phyloP scores from a whole-genome alignment of 23 tunicate genomes.

The Trididemnum nubilum region DNA sequence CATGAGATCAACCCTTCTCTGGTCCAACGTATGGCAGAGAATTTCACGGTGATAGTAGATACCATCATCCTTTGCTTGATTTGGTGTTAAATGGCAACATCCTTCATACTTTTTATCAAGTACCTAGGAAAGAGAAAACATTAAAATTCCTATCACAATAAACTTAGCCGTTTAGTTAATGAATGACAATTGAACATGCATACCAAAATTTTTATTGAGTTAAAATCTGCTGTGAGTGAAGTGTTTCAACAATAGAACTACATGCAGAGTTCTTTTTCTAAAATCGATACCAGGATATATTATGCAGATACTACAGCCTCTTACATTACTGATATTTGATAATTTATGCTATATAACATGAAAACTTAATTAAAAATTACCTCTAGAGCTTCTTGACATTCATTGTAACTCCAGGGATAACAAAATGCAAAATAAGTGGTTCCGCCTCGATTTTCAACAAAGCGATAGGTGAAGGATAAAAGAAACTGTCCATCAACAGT shows the following conservation, averaged over 20 bases:
- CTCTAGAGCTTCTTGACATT: conserved; percentile 72
- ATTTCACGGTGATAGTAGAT: conserved; percentile 93
- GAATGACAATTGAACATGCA: no score
- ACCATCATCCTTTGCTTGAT: conserved; percentile 47
- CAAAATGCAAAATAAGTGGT: conserved; percentile 93
- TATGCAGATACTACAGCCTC: no score
- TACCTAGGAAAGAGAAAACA: conserved; percentile 17
- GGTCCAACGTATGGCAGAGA: conserved; percentile 61
- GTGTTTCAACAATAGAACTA: no score
- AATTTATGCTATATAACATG: no score
- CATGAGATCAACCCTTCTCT: conserved; percentile 76
- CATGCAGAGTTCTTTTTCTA: no score
- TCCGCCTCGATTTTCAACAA: conserved; percentile 80
- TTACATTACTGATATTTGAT: no score
- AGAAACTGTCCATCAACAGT: conserved; percentile 86
- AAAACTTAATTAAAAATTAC: no score
- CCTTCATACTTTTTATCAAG: conserved; percentile 51
- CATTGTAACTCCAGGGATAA: conserved; percentile 85
- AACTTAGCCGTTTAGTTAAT: no score
- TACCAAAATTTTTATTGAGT: no score
- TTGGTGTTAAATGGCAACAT: conserved; percentile 52
- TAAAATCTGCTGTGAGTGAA: no score
- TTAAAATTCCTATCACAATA: no score
- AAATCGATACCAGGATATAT: no score
- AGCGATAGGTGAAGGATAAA: conserved; percentile 70